A percentile compares a stretch with the other conserved stretches of the same genome.
phyloP scores from a whole-genome alignment of 1,140 invertebrate species.

The Scaptomyza hsui region DNA sequence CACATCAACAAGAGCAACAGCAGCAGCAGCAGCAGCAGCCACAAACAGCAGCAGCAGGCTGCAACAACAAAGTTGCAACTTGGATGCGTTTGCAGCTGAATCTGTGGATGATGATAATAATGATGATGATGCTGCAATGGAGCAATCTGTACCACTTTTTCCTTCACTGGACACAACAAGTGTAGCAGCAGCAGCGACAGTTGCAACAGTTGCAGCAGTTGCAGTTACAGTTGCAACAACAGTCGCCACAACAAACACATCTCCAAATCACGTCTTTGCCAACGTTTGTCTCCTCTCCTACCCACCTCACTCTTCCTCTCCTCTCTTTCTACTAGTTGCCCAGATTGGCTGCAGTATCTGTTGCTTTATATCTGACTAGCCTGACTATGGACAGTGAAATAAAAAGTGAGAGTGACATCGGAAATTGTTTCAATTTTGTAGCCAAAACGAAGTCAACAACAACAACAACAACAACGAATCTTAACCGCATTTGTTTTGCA shows the following conservation, averaged over 20 bases:
- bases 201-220: constrained; percentile 13
- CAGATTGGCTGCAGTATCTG: constrained; percentile 65
- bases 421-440: constrained; percentile 83
- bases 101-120: constrained; percentile 23
- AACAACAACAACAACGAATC: constrained; percentile 43
- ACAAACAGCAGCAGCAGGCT: constrained; percentile 18
- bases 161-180: constrained; percentile 74
- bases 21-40: constrained; percentile 41
- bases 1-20: constrained; percentile 61
- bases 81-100: constrained; percentile 49
- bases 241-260: constrained; percentile 74
- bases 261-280: constrained; percentile 72
- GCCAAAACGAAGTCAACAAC: constrained; percentile 72
- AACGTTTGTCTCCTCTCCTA: constrained; percentile 37
- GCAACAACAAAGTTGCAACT: constrained; percentile 31
- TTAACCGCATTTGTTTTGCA: constrained; percentile 52
- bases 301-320: too few relatives aligned
- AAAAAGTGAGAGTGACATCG: constrained; percentile 84
- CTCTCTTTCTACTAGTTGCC: constrained; percentile 57
- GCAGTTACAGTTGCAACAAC: constrained; percentile 29
- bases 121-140: constrained; percentile 40
- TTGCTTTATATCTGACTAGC: constrained; percentile 5
- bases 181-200: constrained; percentile 56
- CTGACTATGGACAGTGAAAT: constrained; percentile 57
- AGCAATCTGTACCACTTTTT: constrained; percentile 78